These are phyloP conservation scores for Hirudinaria manillensis DNA, from an alignment of 2,888 invertebrate species.

Conservation along the genomic window DNA sequence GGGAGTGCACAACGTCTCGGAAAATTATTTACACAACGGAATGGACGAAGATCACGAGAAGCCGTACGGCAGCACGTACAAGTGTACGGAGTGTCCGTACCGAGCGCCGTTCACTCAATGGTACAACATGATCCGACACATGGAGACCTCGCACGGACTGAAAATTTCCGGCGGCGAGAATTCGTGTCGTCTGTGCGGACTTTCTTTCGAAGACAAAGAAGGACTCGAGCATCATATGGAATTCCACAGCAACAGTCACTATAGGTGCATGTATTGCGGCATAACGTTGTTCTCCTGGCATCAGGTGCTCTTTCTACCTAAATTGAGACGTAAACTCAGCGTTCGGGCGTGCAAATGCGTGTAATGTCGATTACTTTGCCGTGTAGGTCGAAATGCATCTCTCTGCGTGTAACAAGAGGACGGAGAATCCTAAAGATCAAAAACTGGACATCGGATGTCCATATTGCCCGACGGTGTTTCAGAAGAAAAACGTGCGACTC, in stretches of 20 bases:
- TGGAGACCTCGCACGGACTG: constrained; percentile 34
- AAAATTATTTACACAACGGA: background rate
- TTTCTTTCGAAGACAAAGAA: constrained; percentile 36
- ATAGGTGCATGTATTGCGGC: constrained; percentile 40
- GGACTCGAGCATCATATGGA: constrained; percentile 34
- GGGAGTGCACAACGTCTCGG: background rate
- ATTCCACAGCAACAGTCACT: constrained; percentile 39
- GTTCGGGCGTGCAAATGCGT: too few relatives aligned
- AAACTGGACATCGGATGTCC: constrained; percentile 39
- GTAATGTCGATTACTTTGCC: too few relatives aligned
- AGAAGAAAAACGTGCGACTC: constrained; percentile 37
- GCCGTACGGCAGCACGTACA: constrained; percentile 7
- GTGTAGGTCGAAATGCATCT: constrained; percentile 35
- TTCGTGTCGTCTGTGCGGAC: constrained; percentile 37
- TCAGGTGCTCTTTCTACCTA: constrained; percentile 29
- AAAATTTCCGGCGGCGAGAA: constrained; percentile 16
- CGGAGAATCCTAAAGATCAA: too few relatives aligned
- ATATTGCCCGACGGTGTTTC: constrained; percentile 40
- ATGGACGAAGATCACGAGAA: background rate
- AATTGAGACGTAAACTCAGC: too few relatives aligned
- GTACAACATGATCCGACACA: constrained; percentile 39
- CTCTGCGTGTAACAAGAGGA: constrained; percentile 30
- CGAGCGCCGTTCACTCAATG: constrained; percentile 33
- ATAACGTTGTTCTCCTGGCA: constrained; percentile 37
- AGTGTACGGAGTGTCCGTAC: constrained; percentile 36